A percentile compares a stretch with the other conserved stretches of the same genome.
Conservation (phyloP, 1,140 invertebrate species). For the Amphibalanus amphitrite region DNA sequence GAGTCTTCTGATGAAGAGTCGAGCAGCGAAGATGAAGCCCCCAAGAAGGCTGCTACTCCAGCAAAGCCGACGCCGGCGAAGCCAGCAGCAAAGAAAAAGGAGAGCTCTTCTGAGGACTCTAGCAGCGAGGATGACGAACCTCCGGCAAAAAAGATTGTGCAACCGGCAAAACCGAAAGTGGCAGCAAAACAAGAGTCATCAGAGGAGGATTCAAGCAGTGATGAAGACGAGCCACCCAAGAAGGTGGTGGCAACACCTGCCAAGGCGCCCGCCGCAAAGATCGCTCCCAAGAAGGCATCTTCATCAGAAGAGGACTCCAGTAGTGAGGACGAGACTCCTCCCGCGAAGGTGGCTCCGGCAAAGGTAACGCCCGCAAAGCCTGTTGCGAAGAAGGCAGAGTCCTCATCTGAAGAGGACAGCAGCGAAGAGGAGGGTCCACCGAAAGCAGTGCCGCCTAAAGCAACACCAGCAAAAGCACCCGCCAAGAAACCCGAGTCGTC, state of each 20-base stretch:
- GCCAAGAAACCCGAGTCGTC: too few relatives aligned
- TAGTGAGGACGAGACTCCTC: not conserved
- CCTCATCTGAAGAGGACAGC: conserved; percentile 19
- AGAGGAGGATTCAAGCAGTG: too few relatives aligned
- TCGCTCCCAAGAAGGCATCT: too few relatives aligned
- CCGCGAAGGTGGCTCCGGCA: not conserved
- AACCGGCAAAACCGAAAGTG: too few relatives aligned
- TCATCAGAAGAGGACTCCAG: too few relatives aligned
- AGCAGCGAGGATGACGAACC: conserved; percentile 14
- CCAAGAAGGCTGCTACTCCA: conserved; percentile 4
- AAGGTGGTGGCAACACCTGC: too few relatives aligned
- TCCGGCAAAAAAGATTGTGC: not conserved
- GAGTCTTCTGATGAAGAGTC: conserved; percentile 19
- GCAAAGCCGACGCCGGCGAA: conserved; percentile 8
- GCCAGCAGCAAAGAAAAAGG: conserved; percentile 9
- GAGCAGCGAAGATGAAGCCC: conserved; percentile 12
- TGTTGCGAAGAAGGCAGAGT: conserved; percentile 16
- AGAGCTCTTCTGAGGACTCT: conserved; percentile 8
- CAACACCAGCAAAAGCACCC: not conserved
- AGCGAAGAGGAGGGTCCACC: conserved; percentile 12
- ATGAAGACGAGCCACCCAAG: too few relatives aligned
- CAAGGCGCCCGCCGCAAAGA: not conserved
- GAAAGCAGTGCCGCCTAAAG: conserved; percentile 7
- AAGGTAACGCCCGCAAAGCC: conserved; percentile 10
- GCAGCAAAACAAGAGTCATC: too few relatives aligned